A percentile compares a stretch with the other conserved stretches of the same genome.
Evolutionary conservation across 2,113 vertebrate species (phyloP).

Genomic region (Lepus europaeus): DNA sequence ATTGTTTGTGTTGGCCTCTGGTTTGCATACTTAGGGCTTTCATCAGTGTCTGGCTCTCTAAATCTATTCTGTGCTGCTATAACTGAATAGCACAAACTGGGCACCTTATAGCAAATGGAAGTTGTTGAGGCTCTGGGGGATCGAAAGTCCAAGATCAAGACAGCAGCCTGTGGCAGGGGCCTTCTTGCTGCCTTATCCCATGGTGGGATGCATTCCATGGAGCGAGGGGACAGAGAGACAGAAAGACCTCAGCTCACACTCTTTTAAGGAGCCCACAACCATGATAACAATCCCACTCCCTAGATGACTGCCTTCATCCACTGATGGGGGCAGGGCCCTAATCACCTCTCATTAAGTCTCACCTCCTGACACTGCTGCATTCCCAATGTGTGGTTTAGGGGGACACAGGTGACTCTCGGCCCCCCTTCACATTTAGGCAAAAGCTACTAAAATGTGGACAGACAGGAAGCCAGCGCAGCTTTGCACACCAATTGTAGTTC

Average conservation of each 20-base stretch:
- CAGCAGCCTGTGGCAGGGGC: fast-evolving
- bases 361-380: background rate
- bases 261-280: background rate
- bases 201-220: background rate
- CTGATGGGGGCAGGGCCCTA: background rate
- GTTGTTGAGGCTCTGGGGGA: background rate
- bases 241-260: background rate
- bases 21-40: background rate
- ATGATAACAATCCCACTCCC: too few relatives aligned
- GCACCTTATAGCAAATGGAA: background rate
- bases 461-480: background rate
- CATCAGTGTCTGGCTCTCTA: background rate
- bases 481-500: background rate
- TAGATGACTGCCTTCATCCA: background rate
- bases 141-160: background rate
- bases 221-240: background rate
- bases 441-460: background rate
- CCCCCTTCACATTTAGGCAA: background rate
- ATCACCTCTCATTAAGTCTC: background rate
- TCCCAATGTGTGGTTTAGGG: background rate
- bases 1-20: background rate
- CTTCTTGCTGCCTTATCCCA: background rate
- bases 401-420: background rate
- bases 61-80: background rate
- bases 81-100: background rate